These are phyloP conservation scores for Sarcophaga bullata DNA, from an alignment of 1,140 invertebrate genomes.

Conservation along the genomic window DNA sequence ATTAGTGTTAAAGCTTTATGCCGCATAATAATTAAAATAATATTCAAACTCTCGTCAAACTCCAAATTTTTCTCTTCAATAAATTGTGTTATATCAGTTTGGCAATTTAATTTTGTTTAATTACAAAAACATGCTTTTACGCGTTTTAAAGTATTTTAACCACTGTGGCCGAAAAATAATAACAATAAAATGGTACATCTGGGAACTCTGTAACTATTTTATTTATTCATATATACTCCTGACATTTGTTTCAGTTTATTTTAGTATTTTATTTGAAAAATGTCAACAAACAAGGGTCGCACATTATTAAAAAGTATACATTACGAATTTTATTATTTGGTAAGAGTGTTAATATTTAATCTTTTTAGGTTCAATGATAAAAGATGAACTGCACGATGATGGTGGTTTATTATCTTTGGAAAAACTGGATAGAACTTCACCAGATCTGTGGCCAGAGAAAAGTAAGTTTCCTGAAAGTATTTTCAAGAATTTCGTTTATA, in stretches of 20 bases:
- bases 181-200: not conserved
- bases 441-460: constrained; percentile 93
- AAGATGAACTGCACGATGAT: constrained; percentile 71
- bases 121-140: no score
- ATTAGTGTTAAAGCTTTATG: no score
- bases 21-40: no score
- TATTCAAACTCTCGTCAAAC: no score
- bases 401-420: constrained; percentile 84
- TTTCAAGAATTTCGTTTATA: no score
- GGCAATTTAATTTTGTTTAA: no score
- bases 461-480: constrained; percentile 68
- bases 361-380: constrained; percentile 40
- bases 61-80: no score
- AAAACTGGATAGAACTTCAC: constrained; percentile 88
- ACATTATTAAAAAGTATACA: constrained; percentile 39
- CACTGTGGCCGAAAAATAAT: no score
- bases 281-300: constrained; percentile 38
- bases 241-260: not conserved
- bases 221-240: not conserved
- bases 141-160: no score
- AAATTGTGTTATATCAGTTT: no score
- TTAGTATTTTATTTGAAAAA: not conserved
- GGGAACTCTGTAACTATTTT: not conserved
- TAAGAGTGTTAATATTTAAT: constrained; percentile 24
- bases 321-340: constrained; percentile 3